Evolutionary conservation across 2,888 invertebrate species (phyloP), one percentile per base, ranked within the genome.

Genomic region (Selenia dentaria): DNA sequence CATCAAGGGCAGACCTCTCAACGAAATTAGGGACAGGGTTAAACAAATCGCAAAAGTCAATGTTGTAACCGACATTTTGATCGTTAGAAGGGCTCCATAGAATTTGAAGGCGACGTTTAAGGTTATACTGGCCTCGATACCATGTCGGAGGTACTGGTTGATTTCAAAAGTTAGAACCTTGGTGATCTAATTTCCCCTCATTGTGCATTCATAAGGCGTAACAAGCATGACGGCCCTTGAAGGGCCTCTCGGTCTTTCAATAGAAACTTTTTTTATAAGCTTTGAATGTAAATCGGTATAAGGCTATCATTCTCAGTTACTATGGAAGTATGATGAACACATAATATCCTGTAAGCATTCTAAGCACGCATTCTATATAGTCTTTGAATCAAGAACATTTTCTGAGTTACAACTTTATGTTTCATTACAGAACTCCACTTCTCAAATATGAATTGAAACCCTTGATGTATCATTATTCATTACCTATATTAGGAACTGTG

Each of bases 161-260:
- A 82, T 90, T 89, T 86, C 89, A 85, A 89, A 88, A 87, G 82
- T 76, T 75, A 57, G 71, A 79, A 83, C 89, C 87, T 89, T 85
- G 87, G 67, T 85, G 80, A 74, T 83, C 87, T 75, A 86, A 89
- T 89, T 90, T 90, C 89, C 81, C 83, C 72, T 89, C 83, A 88
- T 90, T 89, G 82, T 83, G 66, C 64, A 90, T 90, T 87, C 89
- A 87, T 77, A 79, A 68, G 76, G 83, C 83, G 85, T 86, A 79
- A 80, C 82, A 65, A 77, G 70, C 75, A 71, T 75, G 74, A 69
- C 71, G 79, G 83, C 87, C 87, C 83, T 85, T 81, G 63, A 79
- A 84, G 79, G 77, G 83, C 82, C 75, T 70, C 70, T 62, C 60
- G 54, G 60, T 65, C 65, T 70, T 69, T 27, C 62, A 68, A 66